Evolutionary conservation across 2,113 vertebrate genomes (phyloP).

Genomic region (Pelobates fuscus): DNA sequence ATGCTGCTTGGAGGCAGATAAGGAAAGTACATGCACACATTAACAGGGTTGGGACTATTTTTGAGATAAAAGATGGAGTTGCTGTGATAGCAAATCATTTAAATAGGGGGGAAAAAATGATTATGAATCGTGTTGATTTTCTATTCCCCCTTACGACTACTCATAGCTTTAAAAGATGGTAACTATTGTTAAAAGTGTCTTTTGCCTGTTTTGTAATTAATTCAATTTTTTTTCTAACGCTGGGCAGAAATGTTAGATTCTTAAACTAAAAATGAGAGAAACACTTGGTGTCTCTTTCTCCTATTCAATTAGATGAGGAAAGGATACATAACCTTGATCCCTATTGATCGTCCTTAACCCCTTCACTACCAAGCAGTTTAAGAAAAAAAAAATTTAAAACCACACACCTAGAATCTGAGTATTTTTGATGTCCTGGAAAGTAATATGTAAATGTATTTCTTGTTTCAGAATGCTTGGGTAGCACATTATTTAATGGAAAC

Average conservation of each 20-base stretch:
- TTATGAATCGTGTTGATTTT: constrained; percentile 59
- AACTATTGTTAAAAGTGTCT: background rate
- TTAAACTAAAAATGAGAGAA: too few species aligned
- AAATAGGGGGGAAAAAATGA: constrained; percentile 60
- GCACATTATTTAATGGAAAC: too few species aligned
- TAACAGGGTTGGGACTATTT: constrained; percentile 78
- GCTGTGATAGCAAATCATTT: constrained; percentile 71
- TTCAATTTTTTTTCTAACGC: background rate
- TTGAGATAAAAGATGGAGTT: constrained; percentile 77
- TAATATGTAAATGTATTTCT: too few species aligned
- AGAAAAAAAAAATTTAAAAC: too few species aligned
- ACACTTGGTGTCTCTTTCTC: too few species aligned
- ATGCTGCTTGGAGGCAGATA: constrained; percentile 91
- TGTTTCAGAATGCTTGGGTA: too few species aligned
- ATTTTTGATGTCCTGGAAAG: too few species aligned
- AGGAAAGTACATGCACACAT: constrained; percentile 75
- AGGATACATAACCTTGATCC: background rate
- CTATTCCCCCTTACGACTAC: constrained; percentile 31
- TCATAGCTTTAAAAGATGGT: constrained; percentile 7
- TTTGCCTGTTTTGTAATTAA: constrained; percentile 9
- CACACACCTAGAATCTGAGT: too few species aligned
- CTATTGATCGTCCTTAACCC: too few species aligned
- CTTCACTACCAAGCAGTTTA: too few species aligned
- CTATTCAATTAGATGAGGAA: background rate
- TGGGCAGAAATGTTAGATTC: background rate